Evolutionary conservation across 1,140 invertebrate species (phyloP).

Genomic region (Prorops nasuta): DNA sequence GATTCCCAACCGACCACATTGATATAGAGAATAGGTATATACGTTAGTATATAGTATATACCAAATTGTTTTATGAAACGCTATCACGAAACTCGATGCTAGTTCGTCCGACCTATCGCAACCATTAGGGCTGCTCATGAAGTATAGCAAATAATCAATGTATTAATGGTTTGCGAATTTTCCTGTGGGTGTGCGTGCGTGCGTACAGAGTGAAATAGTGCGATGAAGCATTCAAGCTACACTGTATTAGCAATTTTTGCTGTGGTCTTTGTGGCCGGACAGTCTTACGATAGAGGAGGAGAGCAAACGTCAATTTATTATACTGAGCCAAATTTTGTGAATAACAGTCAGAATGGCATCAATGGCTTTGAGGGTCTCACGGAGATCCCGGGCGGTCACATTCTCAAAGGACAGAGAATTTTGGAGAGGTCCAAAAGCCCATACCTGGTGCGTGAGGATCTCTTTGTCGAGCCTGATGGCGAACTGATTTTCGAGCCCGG

Average conservation of each 20-base stretch:
- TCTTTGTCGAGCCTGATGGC: slow-evolving; percentile 73
- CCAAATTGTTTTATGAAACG: no score
- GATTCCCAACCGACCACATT: no score
- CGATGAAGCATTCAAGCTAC: not conserved
- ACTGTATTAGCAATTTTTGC: not conserved
- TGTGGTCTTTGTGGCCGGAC: not conserved
- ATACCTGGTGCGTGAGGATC: slow-evolving; percentile 75
- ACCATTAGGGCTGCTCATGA: no score
- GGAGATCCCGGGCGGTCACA: slow-evolving; percentile 64
- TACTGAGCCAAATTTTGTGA: slow-evolving; percentile 41
- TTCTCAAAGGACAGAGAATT: slow-evolving; percentile 52
- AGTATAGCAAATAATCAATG: no score
- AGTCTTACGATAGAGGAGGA: no score
- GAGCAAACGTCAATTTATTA: slow-evolving; percentile 47
- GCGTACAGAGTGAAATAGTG: no score
- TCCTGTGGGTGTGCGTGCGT: no score
- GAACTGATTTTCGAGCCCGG: slow-evolving; percentile 82
- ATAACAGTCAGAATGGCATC: slow-evolving; percentile 7
- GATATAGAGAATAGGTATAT: no score
- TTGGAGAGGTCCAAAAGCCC: slow-evolving; percentile 65
- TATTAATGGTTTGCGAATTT: no score
- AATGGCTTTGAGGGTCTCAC: slow-evolving; percentile 40
- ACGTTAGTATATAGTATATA: no score
- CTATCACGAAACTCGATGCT: no score
- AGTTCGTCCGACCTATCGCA: no score